phyloP scores from a whole-genome alignment of 30 jellyfish, hydroid and myxozoan species.

The Hydra vulgaris region DNA sequence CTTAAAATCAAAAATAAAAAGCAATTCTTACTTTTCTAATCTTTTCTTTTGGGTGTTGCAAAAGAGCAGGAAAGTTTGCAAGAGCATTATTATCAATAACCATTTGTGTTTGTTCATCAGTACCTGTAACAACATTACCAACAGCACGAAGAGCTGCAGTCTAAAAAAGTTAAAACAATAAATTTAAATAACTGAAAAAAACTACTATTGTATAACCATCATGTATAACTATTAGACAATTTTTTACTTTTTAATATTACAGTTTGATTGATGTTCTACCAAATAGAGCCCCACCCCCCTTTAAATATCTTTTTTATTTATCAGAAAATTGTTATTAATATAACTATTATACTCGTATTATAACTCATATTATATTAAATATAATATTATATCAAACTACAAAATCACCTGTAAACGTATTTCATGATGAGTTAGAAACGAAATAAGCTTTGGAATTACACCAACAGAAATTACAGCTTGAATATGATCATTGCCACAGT shows the following conservation, averaged over 20 bases:
- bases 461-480: conserved; percentile 97
- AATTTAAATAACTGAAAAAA: background rate
- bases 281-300: too few relatives aligned
- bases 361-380: too few relatives aligned
- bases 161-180: conserved; percentile 13
- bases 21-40: conserved; percentile 49
- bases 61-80: conserved; percentile 65
- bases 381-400: too few relatives aligned
- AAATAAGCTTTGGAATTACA: conserved; percentile 69
- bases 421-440: conserved; percentile 73
- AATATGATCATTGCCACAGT: conserved; percentile 86
- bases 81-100: conserved; percentile 81
- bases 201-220: conserved; percentile 4
- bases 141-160: conserved; percentile 99
- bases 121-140: conserved; percentile 97
- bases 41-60: conserved; percentile 84
- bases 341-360: too few relatives aligned
- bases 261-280: too few relatives aligned
- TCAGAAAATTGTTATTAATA: too few relatives aligned
- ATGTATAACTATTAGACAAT: too few relatives aligned
- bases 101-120: conserved; percentile 96
- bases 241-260: too few relatives aligned
- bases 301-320: too few relatives aligned
- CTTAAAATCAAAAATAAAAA: background rate
- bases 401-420: conserved; percentile 64